Evolutionary conservation across 30 jellyfish, hydroid and myxozoan species (phyloP), one percentile per base, ranked within the genome.

Genomic region (Pseudorhiza aurosa): DNA sequence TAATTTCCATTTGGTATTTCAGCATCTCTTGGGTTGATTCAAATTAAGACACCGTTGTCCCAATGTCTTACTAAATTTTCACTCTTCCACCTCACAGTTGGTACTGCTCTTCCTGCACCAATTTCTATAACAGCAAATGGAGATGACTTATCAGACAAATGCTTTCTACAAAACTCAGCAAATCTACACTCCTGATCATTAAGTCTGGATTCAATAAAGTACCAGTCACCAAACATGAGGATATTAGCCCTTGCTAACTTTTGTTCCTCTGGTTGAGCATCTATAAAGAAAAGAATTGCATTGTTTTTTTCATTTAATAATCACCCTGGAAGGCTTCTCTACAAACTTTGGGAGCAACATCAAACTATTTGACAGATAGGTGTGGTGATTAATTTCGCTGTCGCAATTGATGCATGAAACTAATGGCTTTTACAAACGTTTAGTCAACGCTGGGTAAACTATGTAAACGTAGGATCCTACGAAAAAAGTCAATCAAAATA

Each of bases 41-140:
- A 50, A 6, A 78, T 40, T 82, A 88, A 17, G 0, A 42, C 1
- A n/a, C 92, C 86, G 43, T 37, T 44, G 8, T 28, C 18, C 15
- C 68, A 39, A 8, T 24, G 64, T 17, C 78, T 27, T 8, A 79
- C 89, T 0, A 77, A 22, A 0, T 39, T 35, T 63, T 88, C 97
- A 37, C 97, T 72, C n/a, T 5, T 65, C 74, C 75, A 44, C 65
- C 97, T 72, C 11, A 88, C 78, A 30, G 94, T 78, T 18, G 97
- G 97, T 17, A 78, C 94, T 27, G 87, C 86, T 22, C 75, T 39
- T 2, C 97, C 97, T 12, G 97, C 97, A 0, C 97, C 97, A 43
- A 88, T 81, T 83, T 88, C 97, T 33, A 77, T 67, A 14, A 88
- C 94, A 72, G 64, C 94, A 72, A 78, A 58, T 19, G 72, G 84